Conservation (phyloP, 2,113 vertebrate genomes). For the Nerophis lumbriciformis region DNA sequence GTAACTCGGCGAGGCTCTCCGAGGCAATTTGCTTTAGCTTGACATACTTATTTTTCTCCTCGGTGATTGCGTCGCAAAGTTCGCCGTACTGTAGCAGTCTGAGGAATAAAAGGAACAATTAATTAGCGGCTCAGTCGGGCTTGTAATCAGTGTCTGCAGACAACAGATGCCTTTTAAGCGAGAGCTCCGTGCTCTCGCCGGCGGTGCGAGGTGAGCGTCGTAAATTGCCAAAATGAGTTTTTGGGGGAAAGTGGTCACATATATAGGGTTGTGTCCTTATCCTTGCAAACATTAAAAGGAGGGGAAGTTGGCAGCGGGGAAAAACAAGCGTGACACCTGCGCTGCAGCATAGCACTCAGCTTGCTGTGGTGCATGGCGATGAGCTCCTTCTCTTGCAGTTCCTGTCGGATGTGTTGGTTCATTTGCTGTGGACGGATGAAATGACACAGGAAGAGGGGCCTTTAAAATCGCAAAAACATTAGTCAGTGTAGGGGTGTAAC, state of each 20-base stretch:
- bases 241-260: neutral
- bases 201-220: constrained; percentile 18
- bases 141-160: neutral
- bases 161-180: constrained; percentile 1
- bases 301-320: neutral
- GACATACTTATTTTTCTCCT: constrained; percentile 83
- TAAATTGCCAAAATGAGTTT: constrained; percentile 26
- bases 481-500: neutral
- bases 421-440: constrained; percentile 71
- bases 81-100: constrained; percentile 76
- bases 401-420: constrained; percentile 69
- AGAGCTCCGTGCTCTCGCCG: neutral
- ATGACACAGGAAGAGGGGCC: constrained; percentile 16
- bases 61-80: constrained; percentile 70
- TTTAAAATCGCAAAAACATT: neutral
- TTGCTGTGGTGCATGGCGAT: constrained; percentile 77
- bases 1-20: constrained; percentile 74
- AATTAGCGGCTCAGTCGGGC: constrained; percentile 6
- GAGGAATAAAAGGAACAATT: constrained; percentile 15
- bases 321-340: constrained; percentile 69
- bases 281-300: constrained; percentile 7
- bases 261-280: constrained; percentile 2
- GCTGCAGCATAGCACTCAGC: constrained; percentile 70
- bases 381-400: constrained; percentile 78
- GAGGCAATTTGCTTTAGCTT: constrained; percentile 73